Conservation (phyloP, 2,888 invertebrate genomes). For the Callyntrura guangdongensis region DNA sequence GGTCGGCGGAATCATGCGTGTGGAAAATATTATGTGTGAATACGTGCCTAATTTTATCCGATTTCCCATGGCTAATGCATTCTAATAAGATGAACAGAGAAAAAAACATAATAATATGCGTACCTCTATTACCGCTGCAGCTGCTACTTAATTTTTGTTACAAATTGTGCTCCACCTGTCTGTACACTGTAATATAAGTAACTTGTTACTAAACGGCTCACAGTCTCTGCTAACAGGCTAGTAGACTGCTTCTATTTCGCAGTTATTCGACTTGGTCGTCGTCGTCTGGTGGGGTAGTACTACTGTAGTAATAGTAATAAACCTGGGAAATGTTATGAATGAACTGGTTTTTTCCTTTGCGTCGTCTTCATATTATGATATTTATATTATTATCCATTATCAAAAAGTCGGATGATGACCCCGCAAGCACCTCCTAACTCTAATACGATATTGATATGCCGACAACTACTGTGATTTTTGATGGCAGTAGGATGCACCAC, state of each 20-base stretch:
- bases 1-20: slow-evolving; percentile 41
- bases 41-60: slow-evolving; percentile 54
- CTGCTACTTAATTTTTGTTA: slow-evolving; percentile 15
- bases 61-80: slow-evolving; percentile 70
- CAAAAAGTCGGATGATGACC: slow-evolving; percentile 77
- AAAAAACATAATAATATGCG: background rate
- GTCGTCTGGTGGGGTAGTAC: background rate
- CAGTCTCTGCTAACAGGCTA: too few species aligned
- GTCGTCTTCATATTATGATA: slow-evolving; percentile 34
- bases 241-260: too few species aligned
- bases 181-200: background rate
- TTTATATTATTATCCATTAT: slow-evolving; percentile 57
- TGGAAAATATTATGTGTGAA: slow-evolving; percentile 34
- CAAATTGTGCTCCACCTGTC: background rate
- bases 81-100: slow-evolving; percentile 54
- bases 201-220: background rate
- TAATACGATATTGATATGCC: slow-evolving; percentile 1
- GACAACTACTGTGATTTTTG: background rate
- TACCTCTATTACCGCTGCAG: background rate
- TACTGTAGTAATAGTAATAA: too few species aligned
- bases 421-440: slow-evolving; percentile 63
- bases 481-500: slow-evolving; percentile 16
- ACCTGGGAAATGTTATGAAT: slow-evolving; percentile 73
- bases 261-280: background rate
- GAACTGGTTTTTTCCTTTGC: slow-evolving; percentile 75